These are phyloP conservation scores for Hycleus cichorii DNA, from an alignment of 1,140 invertebrate species.

Conservation along the genomic window DNA sequence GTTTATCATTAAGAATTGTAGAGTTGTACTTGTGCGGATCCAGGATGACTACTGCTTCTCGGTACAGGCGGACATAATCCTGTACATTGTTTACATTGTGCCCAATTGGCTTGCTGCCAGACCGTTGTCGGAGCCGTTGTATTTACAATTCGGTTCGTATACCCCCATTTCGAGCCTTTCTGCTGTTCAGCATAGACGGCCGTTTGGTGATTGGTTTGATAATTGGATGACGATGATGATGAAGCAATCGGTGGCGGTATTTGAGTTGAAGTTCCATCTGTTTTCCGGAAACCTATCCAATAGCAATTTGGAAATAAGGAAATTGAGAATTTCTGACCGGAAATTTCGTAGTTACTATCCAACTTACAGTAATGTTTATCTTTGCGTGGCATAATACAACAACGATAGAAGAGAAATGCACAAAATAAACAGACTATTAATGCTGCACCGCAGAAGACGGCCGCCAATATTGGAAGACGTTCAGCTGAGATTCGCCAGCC, in stretches of 20 bases:
- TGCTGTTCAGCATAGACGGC: conserved; percentile 39
- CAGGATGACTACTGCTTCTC: conserved; percentile 38
- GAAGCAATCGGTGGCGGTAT: conserved; percentile 22
- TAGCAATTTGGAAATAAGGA: not conserved
- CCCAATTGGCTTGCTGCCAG: conserved; percentile 25
- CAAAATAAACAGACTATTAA: conserved; percentile 44
- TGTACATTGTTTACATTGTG: conserved; percentile 39
- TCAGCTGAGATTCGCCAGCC: conserved; percentile 43
- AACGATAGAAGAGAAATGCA: conserved; percentile 45
- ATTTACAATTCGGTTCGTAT: conserved; percentile 37
- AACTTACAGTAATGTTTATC: conserved; percentile 48
- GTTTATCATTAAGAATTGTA: not conserved
- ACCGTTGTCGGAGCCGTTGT: conserved; percentile 12
- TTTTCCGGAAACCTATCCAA: conserved; percentile 32
- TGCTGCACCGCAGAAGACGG: conserved; percentile 45
- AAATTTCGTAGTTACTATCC: not conserved
- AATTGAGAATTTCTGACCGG: not conserved
- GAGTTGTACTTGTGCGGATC: conserved; percentile 22
- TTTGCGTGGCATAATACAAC: conserved; percentile 44
- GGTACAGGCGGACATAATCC: conserved; percentile 38
- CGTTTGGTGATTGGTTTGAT: conserved; percentile 23
- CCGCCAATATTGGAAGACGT: conserved; percentile 46
- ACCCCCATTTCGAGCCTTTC: conserved; percentile 39
- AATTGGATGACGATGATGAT: conserved; percentile 22
- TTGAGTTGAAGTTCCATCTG: conserved; percentile 22